phyloP scores from a whole-genome alignment of 2,113 vertebrate species.

The Heterotis niloticus region DNA sequence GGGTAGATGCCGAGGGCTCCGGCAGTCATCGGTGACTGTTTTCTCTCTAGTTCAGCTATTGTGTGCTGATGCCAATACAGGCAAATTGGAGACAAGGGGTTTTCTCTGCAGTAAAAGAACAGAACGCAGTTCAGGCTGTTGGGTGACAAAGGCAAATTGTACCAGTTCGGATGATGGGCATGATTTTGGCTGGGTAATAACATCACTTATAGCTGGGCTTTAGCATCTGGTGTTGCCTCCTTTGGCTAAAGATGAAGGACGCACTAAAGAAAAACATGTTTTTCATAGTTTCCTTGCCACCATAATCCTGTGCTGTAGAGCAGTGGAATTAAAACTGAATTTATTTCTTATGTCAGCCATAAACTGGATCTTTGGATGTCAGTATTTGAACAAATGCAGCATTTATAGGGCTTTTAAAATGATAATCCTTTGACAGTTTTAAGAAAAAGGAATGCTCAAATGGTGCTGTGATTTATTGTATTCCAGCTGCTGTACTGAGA shows the following conservation, averaged over 20 bases:
- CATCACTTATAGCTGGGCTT: not conserved
- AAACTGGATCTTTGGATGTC: not conserved
- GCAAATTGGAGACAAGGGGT: not conserved
- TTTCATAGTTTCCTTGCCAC: not conserved
- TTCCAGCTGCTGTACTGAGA: no score
- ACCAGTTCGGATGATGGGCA: not conserved
- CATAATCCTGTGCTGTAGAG: not conserved
- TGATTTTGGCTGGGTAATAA: not conserved
- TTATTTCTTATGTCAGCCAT: not conserved
- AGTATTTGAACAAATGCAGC: not conserved
- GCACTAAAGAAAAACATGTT: not conserved
- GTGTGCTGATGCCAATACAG: conserved; percentile 1
- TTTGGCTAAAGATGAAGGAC: not conserved
- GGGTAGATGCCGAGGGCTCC: no score
- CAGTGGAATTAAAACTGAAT: not conserved
- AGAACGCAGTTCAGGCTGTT: not conserved
- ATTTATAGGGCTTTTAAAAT: not conserved
- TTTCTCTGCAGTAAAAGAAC: not conserved
- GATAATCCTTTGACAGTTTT: not conserved
- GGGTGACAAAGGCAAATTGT: not conserved
- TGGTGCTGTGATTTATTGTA: not conserved
- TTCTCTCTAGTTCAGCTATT: no score
- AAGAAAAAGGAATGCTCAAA: not conserved
- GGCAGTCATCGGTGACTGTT: no score
- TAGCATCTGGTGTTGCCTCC: not conserved